Percentiles rank a stretch among this genome's conserved stretches.
phyloP scores from a whole-genome alignment of 2,113 vertebrate species.

The Ptilorrhoa leucosticta region DNA sequence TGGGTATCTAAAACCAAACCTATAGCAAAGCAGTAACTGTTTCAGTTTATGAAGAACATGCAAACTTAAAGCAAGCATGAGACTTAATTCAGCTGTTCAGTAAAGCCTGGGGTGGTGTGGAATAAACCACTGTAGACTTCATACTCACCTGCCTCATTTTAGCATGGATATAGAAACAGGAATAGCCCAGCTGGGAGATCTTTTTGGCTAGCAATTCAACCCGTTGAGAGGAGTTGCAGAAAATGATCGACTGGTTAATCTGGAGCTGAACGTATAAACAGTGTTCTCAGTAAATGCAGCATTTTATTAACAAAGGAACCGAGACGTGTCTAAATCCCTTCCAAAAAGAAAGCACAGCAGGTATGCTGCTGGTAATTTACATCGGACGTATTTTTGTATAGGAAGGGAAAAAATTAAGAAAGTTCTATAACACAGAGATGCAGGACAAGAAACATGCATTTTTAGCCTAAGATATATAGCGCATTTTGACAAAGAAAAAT shows the following conservation, averaged over 20 bases:
- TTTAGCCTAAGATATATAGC: neutral
- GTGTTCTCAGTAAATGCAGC: neutral
- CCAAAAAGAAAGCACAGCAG: neutral
- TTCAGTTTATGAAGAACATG: neutral
- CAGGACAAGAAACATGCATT: neutral
- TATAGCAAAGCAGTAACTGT: neutral
- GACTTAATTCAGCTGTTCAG: neutral
- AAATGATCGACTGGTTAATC: slow-evolving; percentile 99
- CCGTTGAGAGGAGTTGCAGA: slow-evolving; percentile 99
- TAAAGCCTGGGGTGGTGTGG: neutral
- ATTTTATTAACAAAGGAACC: neutral
- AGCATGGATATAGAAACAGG: slow-evolving; percentile 99
- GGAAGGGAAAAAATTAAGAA: neutral
- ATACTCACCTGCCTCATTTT: slow-evolving; percentile 98
- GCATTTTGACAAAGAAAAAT: neutral
- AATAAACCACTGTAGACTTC: neutral
- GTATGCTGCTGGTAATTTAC: neutral
- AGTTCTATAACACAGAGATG: neutral
- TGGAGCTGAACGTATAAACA: slow-evolving; percentile 82
- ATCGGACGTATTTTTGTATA: neutral
- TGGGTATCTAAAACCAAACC: neutral
- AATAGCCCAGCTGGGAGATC: slow-evolving; percentile 98
- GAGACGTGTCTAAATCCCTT: neutral
- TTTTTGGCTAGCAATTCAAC: slow-evolving; percentile 99
- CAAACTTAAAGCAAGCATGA: neutral